phyloP scores from a whole-genome alignment of 2,888 invertebrate species.

The Blastobasis adustella region DNA sequence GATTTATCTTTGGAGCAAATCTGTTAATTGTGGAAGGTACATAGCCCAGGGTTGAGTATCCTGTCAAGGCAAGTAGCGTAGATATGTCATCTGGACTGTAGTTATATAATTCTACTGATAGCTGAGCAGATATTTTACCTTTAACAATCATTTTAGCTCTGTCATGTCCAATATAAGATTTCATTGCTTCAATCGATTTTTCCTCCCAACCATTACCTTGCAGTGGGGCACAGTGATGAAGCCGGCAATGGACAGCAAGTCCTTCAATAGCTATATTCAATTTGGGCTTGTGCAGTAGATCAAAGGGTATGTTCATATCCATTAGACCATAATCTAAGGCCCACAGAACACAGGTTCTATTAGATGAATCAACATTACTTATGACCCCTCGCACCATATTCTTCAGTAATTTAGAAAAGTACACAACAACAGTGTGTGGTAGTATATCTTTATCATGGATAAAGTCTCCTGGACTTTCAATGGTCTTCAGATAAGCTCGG shows the following conservation, averaged over 20 bases:
- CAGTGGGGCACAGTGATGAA: slow-evolving; percentile 24
- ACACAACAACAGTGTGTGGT: slow-evolving; percentile 10
- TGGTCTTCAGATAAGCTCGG: slow-evolving; percentile 13
- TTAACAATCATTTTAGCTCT: slow-evolving; percentile 19
- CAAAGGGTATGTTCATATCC: slow-evolving; percentile 18
- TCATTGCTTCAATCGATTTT: slow-evolving; percentile 21
- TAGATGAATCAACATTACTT: slow-evolving; percentile 4
- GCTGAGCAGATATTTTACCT: slow-evolving; percentile 13
- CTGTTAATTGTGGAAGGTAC: background rate
- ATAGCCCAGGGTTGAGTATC: slow-evolving; percentile 18
- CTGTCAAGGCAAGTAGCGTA: slow-evolving; percentile 23
- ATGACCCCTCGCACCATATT: slow-evolving; percentile 11
- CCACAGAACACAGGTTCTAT: slow-evolving; percentile 18
- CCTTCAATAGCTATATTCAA: slow-evolving; percentile 11
- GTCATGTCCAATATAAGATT: slow-evolving; percentile 21
- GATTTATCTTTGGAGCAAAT: background rate
- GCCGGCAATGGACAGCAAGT: slow-evolving; percentile 21
- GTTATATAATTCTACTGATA: slow-evolving; percentile 23
- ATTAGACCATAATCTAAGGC: slow-evolving; percentile 27
- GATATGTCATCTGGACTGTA: slow-evolving; percentile 27
- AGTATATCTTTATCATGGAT: slow-evolving; percentile 1
- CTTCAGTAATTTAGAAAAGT: slow-evolving; percentile 12
- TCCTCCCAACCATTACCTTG: slow-evolving; percentile 10
- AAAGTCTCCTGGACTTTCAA: slow-evolving; percentile 7
- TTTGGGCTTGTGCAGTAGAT: slow-evolving; percentile 6